Evolutionary conservation across 1,140 invertebrate species (phyloP), one percentile per base, ranked within the genome.

Genomic region (Euura saliciscinereae): DNA sequence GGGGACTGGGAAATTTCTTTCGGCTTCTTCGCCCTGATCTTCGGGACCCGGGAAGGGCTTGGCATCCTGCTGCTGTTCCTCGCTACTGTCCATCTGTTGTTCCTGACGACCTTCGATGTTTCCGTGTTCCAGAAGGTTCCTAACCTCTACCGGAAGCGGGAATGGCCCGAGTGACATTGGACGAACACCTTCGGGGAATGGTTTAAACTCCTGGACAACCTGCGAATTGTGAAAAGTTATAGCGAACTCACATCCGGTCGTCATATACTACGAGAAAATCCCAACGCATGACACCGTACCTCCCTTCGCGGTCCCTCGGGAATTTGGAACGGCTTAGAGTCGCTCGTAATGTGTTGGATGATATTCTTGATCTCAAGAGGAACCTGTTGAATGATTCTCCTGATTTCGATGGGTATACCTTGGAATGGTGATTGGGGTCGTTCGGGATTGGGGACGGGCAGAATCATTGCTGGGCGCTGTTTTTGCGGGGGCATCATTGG

Each of bases 301-400:
- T 86, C 85, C 28, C 82, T 83, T 69, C 83, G 80, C 45, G 77
- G 77, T 66, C 83, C 84, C 6, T 85, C 84, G 1, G 82, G 75
- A 43, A 85, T 80, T n/a, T 80, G 78, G 69, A 82, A 77, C 4
- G 77, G 71, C 78, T 78, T 79, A 3, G 76, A 72, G 65, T 85
- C 84, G 2, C 82, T 82, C 43, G 82, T 84, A 45, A 86, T 84
- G 42, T 83, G 83, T 45, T 85, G 84, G 44, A 86, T 84, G 44
- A 85, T 85, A 59, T 84, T 85, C 45, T 85, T 85, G 43, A 86
- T 85, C 28, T 85, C 82, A n/a, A 82, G 45, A 4, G 84, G 84
- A 42, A 86, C 82, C 70, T 84, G 80, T 65, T 86, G 80, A 28
- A 85, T 84, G 28, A 87, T 84, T 77, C 81, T 79, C 45, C 80